Evolutionary conservation across 2,888 invertebrate species (phyloP).

Genomic region (Latrodectus hesperus): DNA sequence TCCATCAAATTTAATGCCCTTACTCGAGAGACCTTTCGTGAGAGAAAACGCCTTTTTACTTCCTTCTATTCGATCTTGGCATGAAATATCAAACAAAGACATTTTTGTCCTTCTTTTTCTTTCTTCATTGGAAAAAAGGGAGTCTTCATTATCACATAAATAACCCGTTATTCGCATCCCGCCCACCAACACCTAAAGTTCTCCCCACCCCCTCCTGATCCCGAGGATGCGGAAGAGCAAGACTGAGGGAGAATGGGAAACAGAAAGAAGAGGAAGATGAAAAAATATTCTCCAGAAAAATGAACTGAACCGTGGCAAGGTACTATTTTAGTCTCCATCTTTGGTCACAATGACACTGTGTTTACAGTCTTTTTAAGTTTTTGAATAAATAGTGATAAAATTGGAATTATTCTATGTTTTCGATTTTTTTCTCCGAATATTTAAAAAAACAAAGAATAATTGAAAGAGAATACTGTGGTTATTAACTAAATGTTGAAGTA

Average conservation of each 20-base stretch:
- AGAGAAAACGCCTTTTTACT: not conserved
- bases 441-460: too few species aligned
- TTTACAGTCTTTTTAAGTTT: too few species aligned
- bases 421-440: too few species aligned
- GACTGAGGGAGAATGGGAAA: conserved; percentile 44
- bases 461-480: too few species aligned
- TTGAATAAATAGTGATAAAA: too few species aligned
- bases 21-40: not conserved
- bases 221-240: conserved; percentile 61
- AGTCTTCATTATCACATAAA: conserved; percentile 68
- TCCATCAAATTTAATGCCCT: not conserved
- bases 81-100: conserved; percentile 28
- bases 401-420: too few species aligned
- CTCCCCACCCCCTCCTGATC: conserved; percentile 39
- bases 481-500: too few species aligned
- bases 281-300: not conserved
- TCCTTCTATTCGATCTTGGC: not conserved
- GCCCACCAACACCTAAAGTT: conserved; percentile 45
- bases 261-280: conserved; percentile 30
- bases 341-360: not conserved
- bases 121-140: conserved; percentile 13
- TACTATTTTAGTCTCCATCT: not conserved
- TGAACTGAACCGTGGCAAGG: not conserved
- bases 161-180: conserved; percentile 64
- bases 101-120: conserved; percentile 55